Conservation (phyloP, 2,888 invertebrate species). For the Meloe dianella region DNA sequence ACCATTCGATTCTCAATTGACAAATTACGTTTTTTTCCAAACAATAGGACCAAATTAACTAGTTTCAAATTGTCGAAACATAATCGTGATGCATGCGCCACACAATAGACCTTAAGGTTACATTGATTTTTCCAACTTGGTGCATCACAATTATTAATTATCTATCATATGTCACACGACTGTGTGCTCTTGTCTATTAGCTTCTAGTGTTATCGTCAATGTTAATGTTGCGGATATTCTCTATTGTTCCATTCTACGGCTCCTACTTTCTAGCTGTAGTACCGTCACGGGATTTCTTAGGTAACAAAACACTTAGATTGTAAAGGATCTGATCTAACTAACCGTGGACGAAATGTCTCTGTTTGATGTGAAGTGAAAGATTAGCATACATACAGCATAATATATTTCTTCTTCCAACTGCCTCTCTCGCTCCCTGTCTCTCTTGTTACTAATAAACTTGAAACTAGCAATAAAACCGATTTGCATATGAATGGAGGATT, state of each 20-base stretch:
- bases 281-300: conserved; percentile 31
- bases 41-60: background rate
- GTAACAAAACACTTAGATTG: conserved; percentile 37
- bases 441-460: conserved; percentile 54
- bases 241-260: background rate
- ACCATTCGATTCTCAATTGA: conserved; percentile 7
- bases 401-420: conserved; percentile 18
- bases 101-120: background rate
- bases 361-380: conserved; percentile 43
- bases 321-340: conserved; percentile 40
- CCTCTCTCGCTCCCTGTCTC: conserved; percentile 30
- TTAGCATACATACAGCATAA: conserved; percentile 51
- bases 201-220: background rate
- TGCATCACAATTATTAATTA: background rate
- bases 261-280: background rate
- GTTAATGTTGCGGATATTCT: background rate
- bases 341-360: conserved; percentile 35
- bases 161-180: too few species aligned
- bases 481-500: conserved; percentile 60
- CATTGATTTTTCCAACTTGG: background rate
- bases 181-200: background rate
- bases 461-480: conserved; percentile 59
- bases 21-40: background rate
- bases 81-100: background rate
- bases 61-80: background rate